Evolutionary conservation across 2,888 invertebrate genomes (phyloP).

Genomic region (Lasioglossum oenotherae): DNA sequence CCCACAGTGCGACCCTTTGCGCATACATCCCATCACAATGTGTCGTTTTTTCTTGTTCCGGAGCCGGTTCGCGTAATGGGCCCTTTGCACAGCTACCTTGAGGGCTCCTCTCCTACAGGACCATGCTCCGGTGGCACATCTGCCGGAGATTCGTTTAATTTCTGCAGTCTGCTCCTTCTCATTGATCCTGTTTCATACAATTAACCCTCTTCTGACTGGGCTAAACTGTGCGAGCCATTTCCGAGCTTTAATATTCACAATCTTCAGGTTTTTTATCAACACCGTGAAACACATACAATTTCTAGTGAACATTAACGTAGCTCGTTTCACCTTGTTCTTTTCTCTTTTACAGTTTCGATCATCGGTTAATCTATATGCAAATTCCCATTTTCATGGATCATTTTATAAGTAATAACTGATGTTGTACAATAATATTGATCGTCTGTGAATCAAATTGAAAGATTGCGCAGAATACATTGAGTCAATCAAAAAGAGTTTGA

Average conservation of each 20-base stretch:
- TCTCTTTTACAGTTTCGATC: not conserved
- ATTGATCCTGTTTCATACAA: not conserved
- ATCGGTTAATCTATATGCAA: not conserved
- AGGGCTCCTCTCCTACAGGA: slow-evolving; percentile 52
- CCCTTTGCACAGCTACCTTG: slow-evolving; percentile 63
- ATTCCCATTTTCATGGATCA: not conserved
- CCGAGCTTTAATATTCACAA: not conserved
- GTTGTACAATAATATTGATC: no score
- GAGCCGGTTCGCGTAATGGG: slow-evolving; percentile 71
- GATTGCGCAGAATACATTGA: no score
- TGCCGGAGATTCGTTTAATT: slow-evolving; percentile 31
- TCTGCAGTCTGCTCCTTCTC: slow-evolving; percentile 8
- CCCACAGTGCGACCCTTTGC: slow-evolving; percentile 75
- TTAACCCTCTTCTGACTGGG: not conserved
- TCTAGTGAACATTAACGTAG: not conserved
- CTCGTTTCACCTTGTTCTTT: not conserved
- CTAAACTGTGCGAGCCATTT: not conserved
- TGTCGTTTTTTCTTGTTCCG: slow-evolving; percentile 82
- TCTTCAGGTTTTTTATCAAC: not conserved
- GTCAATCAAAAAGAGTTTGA: no score
- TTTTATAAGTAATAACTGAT: not conserved
- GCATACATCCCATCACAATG: slow-evolving; percentile 81
- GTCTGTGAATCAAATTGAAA: no score
- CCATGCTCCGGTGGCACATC: slow-evolving; percentile 50
- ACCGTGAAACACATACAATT: not conserved